phyloP scores from a whole-genome alignment of 2,888 invertebrate species.

The Boloria euphrosyne region DNA sequence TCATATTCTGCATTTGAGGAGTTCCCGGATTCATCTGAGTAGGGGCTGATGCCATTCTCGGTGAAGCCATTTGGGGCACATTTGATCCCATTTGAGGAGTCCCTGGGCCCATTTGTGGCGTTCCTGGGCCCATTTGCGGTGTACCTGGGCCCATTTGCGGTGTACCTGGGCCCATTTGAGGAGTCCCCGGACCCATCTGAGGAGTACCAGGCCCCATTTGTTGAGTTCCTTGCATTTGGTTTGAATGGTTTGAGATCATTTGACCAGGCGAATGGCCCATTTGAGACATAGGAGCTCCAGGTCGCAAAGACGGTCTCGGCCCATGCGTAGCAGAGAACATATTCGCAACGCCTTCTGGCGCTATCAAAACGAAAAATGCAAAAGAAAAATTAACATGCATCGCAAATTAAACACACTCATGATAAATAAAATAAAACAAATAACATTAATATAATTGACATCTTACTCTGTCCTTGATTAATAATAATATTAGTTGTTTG shows the following conservation, averaged over 20 bases:
- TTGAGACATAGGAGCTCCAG: slow-evolving; percentile 60
- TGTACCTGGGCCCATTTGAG: slow-evolving; percentile 59
- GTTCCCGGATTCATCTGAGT: slow-evolving; percentile 75
- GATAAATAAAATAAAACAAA: slow-evolving; percentile 40
- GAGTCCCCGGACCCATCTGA: slow-evolving; percentile 59
- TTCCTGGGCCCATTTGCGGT: slow-evolving; percentile 55
- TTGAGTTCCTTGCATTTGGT: slow-evolving; percentile 44
- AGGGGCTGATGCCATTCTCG: slow-evolving; percentile 70
- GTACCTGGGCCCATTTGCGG: slow-evolving; percentile 55
- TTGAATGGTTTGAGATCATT: slow-evolving; percentile 49
- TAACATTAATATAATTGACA: slow-evolving; percentile 8
- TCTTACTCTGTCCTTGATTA: slow-evolving; percentile 76
- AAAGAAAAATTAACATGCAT: slow-evolving; percentile 63
- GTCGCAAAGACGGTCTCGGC: slow-evolving; percentile 63
- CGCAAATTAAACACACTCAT: slow-evolving; percentile 56
- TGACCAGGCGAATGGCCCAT: slow-evolving; percentile 57
- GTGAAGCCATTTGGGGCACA: slow-evolving; percentile 71
- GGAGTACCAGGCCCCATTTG: slow-evolving; percentile 57
- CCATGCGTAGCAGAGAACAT: slow-evolving; percentile 74
- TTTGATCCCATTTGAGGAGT: slow-evolving; percentile 58
- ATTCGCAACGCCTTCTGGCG: slow-evolving; percentile 76
- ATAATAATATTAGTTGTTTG: slow-evolving; percentile 73
- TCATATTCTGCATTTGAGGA: slow-evolving; percentile 71
- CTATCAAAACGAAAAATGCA: slow-evolving; percentile 66
- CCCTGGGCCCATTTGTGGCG: too few species aligned